These are phyloP conservation scores for Sinella curviseta DNA, from an alignment of 1,140 invertebrate genomes.

Conservation along the genomic window DNA sequence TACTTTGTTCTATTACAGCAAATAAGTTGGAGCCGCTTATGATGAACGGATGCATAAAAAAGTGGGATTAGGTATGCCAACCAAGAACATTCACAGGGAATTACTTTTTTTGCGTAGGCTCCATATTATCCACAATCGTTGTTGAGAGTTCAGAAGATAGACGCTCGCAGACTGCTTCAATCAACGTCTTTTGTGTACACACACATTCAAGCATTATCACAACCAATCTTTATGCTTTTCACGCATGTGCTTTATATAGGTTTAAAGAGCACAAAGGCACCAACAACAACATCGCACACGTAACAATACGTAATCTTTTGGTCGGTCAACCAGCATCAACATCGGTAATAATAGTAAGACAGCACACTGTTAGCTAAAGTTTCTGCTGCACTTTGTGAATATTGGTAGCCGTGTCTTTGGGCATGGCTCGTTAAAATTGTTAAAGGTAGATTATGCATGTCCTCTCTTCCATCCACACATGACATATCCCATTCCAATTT, in stretches of 20 bases:
- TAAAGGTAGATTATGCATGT: conserved; percentile 16
- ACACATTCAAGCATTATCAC: background rate
- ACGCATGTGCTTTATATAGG: background rate
- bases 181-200: background rate
- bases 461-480: background rate
- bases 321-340: background rate
- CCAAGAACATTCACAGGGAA: too few relatives aligned
- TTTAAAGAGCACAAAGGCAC: background rate
- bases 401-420: conserved; percentile 10
- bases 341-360: background rate
- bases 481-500: conserved; percentile 13
- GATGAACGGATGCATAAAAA: background rate
- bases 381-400: background rate
- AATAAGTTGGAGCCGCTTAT: background rate
- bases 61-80: too few relatives aligned
- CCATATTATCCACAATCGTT: background rate
- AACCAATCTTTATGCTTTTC: background rate
- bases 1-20: too few relatives aligned
- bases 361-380: background rate
- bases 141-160: background rate
- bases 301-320: background rate
- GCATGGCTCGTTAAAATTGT: conserved; percentile 14
- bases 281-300: background rate
- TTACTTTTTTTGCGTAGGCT: conserved; percentile 9
- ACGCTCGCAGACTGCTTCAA: background rate